Conservation (phyloP, 2,888 invertebrate genomes). For the Chrysomela aeneicollis region DNA sequence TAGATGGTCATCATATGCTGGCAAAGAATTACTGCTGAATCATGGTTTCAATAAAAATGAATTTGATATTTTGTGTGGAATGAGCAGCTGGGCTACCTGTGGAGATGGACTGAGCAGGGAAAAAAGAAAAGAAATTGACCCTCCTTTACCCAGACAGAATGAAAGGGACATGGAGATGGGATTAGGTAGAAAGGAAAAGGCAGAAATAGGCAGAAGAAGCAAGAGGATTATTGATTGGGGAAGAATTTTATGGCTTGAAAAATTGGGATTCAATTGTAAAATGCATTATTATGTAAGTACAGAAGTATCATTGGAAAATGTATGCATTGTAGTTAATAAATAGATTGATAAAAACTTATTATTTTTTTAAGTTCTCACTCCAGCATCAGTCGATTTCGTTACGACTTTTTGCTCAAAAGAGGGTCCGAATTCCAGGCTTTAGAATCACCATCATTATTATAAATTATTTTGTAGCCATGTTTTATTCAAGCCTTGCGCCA, state of each 20-base stretch:
- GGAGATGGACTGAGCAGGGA: slow-evolving; percentile 72
- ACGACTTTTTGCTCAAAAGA: too few relatives aligned
- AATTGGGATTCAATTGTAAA: slow-evolving; percentile 67
- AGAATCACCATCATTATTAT: too few relatives aligned
- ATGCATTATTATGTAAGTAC: slow-evolving; percentile 73
- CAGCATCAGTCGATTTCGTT: too few relatives aligned
- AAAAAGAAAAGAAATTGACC: slow-evolving; percentile 39
- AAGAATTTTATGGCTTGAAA: slow-evolving; percentile 69
- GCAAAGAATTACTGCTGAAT: slow-evolving; percentile 68
- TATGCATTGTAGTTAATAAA: slow-evolving; percentile 73
- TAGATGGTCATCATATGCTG: slow-evolving; percentile 74
- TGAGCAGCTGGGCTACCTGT: slow-evolving; percentile 92
- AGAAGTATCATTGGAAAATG: slow-evolving; percentile 78
- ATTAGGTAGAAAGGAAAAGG: slow-evolving; percentile 63
- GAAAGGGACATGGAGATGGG: slow-evolving; percentile 52
- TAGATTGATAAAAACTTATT: slow-evolving; percentile 3
- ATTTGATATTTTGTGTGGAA: slow-evolving; percentile 78
- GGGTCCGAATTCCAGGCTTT: too few relatives aligned
- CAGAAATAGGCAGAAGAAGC: slow-evolving; percentile 74
- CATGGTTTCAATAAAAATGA: slow-evolving; percentile 61
- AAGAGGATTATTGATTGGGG: slow-evolving; percentile 83
- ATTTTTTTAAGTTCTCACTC: not conserved
- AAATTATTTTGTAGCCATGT: too few relatives aligned
- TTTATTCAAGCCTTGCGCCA: too few relatives aligned
- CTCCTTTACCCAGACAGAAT: slow-evolving; percentile 27